A percentile compares a stretch with the other conserved stretches of the same genome.
Evolutionary conservation across 2,113 vertebrate genomes (phyloP).

Genomic region (Corydoras sp.): DNA sequence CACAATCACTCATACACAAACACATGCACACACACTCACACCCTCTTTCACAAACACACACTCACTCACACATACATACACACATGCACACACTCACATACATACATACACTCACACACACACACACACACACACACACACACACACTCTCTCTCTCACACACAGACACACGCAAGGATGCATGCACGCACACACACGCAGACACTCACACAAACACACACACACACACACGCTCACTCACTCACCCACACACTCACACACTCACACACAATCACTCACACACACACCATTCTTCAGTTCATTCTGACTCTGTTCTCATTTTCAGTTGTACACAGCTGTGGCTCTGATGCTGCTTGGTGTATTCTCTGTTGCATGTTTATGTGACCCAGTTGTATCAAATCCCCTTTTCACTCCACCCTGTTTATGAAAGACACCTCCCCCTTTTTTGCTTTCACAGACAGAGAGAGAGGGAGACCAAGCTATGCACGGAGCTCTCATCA

Average conservation of each 20-base stretch:
- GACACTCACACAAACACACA: neutral
- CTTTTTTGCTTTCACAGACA: too few species aligned
- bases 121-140: constrained; percentile 2
- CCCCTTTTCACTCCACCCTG: constrained; percentile 42
- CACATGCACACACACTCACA: too few species aligned
- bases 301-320: constrained; percentile 53
- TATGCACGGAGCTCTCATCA: too few species aligned
- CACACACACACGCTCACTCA: neutral
- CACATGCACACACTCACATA: constrained; percentile 6
- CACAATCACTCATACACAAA: too few species aligned
- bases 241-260: neutral
- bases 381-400: constrained; percentile 59
- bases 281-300: constrained; percentile 17
- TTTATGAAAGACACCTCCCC: constrained; percentile 21
- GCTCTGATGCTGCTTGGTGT: constrained; percentile 48
- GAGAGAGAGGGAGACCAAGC: too few species aligned
- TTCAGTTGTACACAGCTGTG: constrained; percentile 56
- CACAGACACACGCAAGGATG: neutral
- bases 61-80: constrained; percentile 2
- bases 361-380: constrained; percentile 40
- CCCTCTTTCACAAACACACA: too few species aligned
- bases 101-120: neutral
- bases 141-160: neutral
- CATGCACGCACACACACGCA: constrained; percentile 8
- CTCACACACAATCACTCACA: neutral